phyloP scores from a whole-genome alignment of 2,113 vertebrate species.

The Syngnathus floridae region DNA sequence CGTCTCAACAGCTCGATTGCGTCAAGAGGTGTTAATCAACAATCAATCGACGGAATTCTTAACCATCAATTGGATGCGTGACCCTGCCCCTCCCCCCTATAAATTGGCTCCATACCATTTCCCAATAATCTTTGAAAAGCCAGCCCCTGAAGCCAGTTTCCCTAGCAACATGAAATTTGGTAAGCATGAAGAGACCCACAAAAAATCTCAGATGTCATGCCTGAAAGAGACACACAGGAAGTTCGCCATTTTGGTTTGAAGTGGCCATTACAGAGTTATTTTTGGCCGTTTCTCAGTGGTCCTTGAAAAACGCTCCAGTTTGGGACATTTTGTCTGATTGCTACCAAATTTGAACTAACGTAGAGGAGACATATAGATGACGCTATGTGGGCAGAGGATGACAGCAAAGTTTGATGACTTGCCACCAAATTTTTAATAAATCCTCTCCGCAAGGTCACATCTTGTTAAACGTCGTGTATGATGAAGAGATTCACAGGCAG shows the following conservation, averaged over 20 bases:
- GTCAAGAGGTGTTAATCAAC: neutral
- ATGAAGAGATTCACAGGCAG: neutral
- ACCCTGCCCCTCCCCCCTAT: no score
- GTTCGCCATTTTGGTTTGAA: neutral
- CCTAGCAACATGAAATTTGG: neutral
- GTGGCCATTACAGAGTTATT: neutral
- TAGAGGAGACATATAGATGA: neutral
- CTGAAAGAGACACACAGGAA: neutral
- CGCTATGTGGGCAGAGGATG: neutral
- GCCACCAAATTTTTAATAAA: neutral
- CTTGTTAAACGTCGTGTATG: neutral
- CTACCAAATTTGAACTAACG: neutral
- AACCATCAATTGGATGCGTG: neutral
- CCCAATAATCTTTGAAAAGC: neutral
- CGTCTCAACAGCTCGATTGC: no score
- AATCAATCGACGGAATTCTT: neutral
- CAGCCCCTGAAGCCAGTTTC: neutral
- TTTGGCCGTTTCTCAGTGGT: neutral
- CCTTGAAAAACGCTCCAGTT: neutral
- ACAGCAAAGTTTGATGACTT: slow-evolving; percentile 1
- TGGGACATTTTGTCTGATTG: neutral
- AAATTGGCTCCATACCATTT: neutral
- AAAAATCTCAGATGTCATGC: neutral
- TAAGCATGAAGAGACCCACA: neutral
- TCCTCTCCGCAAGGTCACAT: neutral